A percentile compares a stretch with the other conserved stretches of the same genome.
phyloP scores from a whole-genome alignment of 2,113 vertebrate genomes.

The Heloderma charlesbogerti region DNA sequence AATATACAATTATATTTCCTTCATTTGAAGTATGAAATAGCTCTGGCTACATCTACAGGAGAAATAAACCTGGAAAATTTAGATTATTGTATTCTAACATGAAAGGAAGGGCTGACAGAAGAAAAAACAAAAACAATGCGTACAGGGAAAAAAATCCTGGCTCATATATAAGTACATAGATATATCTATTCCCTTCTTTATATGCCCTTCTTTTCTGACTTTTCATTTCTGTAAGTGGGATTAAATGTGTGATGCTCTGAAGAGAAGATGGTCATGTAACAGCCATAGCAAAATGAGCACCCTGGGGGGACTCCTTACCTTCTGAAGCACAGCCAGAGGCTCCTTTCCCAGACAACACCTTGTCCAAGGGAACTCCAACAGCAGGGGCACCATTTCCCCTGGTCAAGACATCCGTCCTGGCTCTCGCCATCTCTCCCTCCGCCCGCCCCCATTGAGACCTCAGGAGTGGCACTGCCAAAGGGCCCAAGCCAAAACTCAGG shows the following conservation, averaged over 20 bases:
- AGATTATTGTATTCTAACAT: constrained; percentile 18
- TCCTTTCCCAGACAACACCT: too few species aligned
- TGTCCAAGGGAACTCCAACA: too few species aligned
- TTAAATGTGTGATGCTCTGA: neutral
- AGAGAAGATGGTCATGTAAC: too few species aligned
- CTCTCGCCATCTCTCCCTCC: too few species aligned
- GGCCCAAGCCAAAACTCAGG: too few species aligned
- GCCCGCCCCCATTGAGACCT: too few species aligned
- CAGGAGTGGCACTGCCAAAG: too few species aligned
- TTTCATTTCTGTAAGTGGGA: neutral
- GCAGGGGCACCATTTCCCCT: too few species aligned
- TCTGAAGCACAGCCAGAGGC: too few species aligned
- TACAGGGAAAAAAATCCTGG: neutral
- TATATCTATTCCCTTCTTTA: neutral
- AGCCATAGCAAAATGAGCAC: too few species aligned
- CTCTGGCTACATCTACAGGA: constrained; percentile 35
- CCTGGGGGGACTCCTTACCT: too few species aligned
- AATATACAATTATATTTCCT: constrained; percentile 63
- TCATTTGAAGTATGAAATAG: constrained; percentile 40
- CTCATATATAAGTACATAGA: neutral
- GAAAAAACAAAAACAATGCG: neutral
- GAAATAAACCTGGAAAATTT: constrained; percentile 53
- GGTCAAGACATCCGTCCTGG: too few species aligned
- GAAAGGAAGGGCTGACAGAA: constrained; percentile 20
- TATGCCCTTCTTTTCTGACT: neutral